A percentile compares a stretch with the other conserved stretches of the same genome.
These are phyloP conservation scores for Lepidonotus clava DNA, from an alignment of 2,888 invertebrate genomes.

Conservation along the genomic window DNA sequence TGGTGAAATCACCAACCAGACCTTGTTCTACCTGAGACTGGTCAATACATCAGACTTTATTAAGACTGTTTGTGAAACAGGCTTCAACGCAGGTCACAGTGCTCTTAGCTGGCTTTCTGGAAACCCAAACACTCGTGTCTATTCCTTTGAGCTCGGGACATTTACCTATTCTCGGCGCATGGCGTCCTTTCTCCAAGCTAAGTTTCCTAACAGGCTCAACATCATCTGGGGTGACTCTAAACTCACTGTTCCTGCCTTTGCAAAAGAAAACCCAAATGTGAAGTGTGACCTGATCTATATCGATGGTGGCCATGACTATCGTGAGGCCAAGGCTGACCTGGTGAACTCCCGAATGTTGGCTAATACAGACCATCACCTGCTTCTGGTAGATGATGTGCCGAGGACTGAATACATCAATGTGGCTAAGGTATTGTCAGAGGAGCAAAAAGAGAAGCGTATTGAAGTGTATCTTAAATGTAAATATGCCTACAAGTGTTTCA, in stretches of 20 bases:
- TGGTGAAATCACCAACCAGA: background rate
- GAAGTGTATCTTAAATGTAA: too few relatives aligned
- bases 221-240: background rate
- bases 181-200: background rate
- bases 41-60: slow-evolving; percentile 12
- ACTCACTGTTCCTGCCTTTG: background rate
- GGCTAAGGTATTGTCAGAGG: too few relatives aligned
- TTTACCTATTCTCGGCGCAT: background rate
- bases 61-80: slow-evolving; percentile 56
- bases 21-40: background rate
- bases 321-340: slow-evolving; percentile 10
- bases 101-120: slow-evolving; percentile 56
- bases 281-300: slow-evolving; percentile 13
- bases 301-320: slow-evolving; percentile 36
- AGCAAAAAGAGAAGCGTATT: too few relatives aligned
- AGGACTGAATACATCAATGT: too few relatives aligned
- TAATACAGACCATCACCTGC: too few relatives aligned
- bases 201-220: background rate
- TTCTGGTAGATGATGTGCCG: too few relatives aligned
- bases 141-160: slow-evolving; percentile 49
- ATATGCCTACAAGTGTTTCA: too few relatives aligned
- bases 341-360: background rate
- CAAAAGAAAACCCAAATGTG: background rate
- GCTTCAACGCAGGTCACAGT: slow-evolving; percentile 56
- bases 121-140: slow-evolving; percentile 46